phyloP scores from a whole-genome alignment of 2,113 vertebrate genomes.

The Syngnathoides biaculeatus region DNA sequence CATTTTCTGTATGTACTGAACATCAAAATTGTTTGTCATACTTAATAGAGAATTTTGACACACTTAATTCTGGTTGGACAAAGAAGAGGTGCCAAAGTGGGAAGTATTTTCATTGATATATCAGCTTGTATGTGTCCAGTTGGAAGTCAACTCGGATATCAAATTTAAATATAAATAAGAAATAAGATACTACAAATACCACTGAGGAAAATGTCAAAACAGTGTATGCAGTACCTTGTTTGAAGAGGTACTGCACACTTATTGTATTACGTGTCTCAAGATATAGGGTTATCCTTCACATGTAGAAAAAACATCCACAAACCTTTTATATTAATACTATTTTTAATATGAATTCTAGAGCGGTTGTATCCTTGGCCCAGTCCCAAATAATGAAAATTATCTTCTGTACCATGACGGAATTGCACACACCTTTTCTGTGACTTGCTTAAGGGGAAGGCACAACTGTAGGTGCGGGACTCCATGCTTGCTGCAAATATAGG shows the following conservation, averaged over 20 bases:
- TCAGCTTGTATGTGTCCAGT: background rate
- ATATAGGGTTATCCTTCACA: no score
- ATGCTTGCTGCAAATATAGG: no score
- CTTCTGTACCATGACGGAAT: no score
- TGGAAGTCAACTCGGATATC: background rate
- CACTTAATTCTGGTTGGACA: slow-evolving; percentile 1
- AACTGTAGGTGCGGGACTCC: no score
- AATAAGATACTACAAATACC: background rate
- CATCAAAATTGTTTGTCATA: slow-evolving; percentile 34
- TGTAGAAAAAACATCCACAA: no score
- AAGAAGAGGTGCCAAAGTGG: background rate
- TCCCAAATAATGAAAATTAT: no score
- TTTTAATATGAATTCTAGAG: no score
- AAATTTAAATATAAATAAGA: background rate
- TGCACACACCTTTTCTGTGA: no score
- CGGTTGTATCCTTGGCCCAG: no score
- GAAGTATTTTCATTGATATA: background rate
- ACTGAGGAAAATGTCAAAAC: background rate
- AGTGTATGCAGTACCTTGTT: background rate
- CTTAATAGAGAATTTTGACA: slow-evolving; percentile 9
- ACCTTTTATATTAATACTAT: no score
- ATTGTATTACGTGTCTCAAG: no score
- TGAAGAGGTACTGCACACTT: background rate
- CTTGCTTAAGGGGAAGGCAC: no score
- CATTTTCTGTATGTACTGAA: slow-evolving; percentile 17